Percentiles rank a stretch among this genome's conserved stretches.
Conservation (phyloP, 2,888 invertebrate species). For the Oxycera nigricornis region DNA sequence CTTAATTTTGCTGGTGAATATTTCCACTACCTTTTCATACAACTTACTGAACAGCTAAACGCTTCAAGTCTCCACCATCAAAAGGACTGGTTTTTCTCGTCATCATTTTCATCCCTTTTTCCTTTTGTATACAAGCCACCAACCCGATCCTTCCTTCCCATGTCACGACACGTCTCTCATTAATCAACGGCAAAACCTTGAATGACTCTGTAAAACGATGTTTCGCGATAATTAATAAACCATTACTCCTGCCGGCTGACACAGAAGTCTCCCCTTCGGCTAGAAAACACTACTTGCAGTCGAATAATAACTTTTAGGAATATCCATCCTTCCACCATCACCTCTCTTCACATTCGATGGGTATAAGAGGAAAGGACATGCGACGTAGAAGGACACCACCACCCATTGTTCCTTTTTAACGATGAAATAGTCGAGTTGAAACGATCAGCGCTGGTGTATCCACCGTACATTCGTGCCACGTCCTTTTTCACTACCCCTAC, state of each 20-base stretch:
- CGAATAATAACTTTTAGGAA: too few species aligned
- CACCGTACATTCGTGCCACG: neutral
- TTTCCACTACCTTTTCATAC: neutral
- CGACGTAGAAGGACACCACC: too few species aligned
- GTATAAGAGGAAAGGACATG: too few species aligned
- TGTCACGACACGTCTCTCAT: conserved; percentile 21
- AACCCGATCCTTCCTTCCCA: neutral
- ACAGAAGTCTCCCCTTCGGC: conserved; percentile 4
- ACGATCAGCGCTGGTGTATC: conserved; percentile 34
- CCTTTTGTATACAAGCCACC: too few species aligned
- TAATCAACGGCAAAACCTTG: conserved; percentile 33
- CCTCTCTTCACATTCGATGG: neutral
- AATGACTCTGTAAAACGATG: conserved; percentile 39
- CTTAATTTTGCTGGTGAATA: neutral
- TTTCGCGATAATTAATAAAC: conserved; percentile 40
- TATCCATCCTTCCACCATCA: neutral
- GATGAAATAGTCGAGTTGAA: conserved; percentile 20
- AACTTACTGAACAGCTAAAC: neutral
- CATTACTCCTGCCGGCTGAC: conserved; percentile 39
- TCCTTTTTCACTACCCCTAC: neutral
- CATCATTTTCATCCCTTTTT: neutral
- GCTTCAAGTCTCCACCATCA: neutral
- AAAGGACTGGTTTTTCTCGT: neutral
- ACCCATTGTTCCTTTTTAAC: neutral
- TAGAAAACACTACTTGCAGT: too few species aligned